Evolutionary conservation across 2,113 vertebrate genomes (phyloP).

Genomic region (Eonycteris spelaea): DNA sequence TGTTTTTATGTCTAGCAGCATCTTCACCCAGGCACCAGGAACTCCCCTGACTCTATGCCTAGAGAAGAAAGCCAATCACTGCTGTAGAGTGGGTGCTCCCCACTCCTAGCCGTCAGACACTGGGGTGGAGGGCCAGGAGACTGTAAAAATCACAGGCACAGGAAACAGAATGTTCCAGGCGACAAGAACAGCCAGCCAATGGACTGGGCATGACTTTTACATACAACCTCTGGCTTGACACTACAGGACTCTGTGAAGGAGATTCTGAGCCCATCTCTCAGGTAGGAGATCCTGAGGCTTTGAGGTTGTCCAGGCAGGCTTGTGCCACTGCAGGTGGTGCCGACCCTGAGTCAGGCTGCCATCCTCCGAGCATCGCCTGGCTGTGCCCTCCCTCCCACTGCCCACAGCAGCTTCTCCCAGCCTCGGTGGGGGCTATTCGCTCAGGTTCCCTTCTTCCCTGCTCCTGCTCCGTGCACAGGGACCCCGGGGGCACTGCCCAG

Average conservation of each 20-base stretch:
- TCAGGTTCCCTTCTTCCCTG: not conserved
- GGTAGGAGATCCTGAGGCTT: not conserved
- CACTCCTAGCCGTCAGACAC: accelerated
- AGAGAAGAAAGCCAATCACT: not conserved
- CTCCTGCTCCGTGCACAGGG: not conserved
- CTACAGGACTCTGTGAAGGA: not conserved
- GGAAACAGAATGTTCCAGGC: not conserved
- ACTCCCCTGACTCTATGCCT: too few species aligned
- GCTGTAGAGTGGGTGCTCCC: not conserved
- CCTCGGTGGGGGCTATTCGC: not conserved
- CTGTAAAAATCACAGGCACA: too few species aligned
- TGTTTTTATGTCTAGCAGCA: not conserved
- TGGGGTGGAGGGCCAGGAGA: not conserved
- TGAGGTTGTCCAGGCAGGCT: not conserved
- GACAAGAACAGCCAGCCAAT: not conserved
- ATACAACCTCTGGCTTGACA: not conserved
- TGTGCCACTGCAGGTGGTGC: not conserved
- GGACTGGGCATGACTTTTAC: not conserved
- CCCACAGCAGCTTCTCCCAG: not conserved
- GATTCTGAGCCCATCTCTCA: not conserved
- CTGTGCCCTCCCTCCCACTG: not conserved
- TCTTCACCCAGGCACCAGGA: not conserved
- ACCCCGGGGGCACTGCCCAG: not conserved
- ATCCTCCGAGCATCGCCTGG: not conserved
- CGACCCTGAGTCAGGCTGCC: accelerated